These are phyloP conservation scores for Platorchestia sp. DNA, from an alignment of 1,140 invertebrate genomes.

Conservation along the genomic window DNA sequence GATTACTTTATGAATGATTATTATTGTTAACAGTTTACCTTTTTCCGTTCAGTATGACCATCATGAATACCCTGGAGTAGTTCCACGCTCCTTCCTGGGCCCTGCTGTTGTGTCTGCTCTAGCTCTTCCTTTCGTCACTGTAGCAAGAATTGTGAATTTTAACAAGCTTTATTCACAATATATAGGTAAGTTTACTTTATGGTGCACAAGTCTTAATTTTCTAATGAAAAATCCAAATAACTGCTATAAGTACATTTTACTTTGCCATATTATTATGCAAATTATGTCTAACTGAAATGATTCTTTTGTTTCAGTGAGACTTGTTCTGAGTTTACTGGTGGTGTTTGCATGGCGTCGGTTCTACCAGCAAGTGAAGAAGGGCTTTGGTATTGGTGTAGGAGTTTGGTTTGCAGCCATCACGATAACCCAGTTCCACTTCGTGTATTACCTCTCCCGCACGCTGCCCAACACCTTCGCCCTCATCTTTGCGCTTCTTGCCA, in stretches of 20 bases:
- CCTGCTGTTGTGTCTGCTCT: slow-evolving; percentile 87
- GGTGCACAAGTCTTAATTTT: background rate
- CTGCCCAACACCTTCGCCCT: slow-evolving; percentile 97
- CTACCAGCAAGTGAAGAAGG: slow-evolving; percentile 64
- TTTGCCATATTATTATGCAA: background rate
- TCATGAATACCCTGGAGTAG: slow-evolving; percentile 97
- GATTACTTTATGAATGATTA: background rate
- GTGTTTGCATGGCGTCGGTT: slow-evolving; percentile 72
- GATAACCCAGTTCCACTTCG: slow-evolving; percentile 66
- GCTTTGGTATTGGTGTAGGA: slow-evolving; percentile 61
- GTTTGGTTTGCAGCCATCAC: slow-evolving; percentile 67
- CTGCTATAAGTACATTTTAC: background rate
- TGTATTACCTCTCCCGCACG: slow-evolving; percentile 86
- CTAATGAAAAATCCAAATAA: background rate
- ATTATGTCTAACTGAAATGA: background rate
- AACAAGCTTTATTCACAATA: slow-evolving; percentile 93
- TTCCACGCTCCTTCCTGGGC: slow-evolving; percentile 96
- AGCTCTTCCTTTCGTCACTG: slow-evolving; percentile 81
- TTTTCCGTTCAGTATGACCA: slow-evolving; percentile 91
- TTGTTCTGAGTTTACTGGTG: slow-evolving; percentile 72
- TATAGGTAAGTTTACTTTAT: slow-evolving; percentile 80
- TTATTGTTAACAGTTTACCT: background rate
- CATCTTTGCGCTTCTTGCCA: slow-evolving; percentile 87
- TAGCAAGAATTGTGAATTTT: slow-evolving; percentile 79
- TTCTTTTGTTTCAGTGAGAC: slow-evolving; percentile 71